phyloP scores from a whole-genome alignment of 2,113 vertebrate genomes.

The Tetraodon nigroviridis region DNA sequence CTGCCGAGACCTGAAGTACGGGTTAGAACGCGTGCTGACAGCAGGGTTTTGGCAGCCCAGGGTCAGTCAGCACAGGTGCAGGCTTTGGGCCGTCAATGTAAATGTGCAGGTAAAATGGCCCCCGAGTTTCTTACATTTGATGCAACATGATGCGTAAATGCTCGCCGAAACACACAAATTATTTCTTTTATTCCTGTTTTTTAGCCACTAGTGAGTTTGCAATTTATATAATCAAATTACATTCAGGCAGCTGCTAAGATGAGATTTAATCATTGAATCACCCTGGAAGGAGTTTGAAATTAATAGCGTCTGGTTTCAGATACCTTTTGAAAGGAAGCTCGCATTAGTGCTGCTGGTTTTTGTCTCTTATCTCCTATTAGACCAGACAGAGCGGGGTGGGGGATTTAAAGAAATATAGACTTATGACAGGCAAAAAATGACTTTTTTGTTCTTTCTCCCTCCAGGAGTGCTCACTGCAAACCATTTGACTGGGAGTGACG shows the following conservation, averaged over 20 bases:
- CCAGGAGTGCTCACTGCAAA: constrained; percentile 35
- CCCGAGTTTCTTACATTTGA: constrained; percentile 15
- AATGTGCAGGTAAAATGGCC: not conserved
- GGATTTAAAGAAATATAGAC: constrained; percentile 39
- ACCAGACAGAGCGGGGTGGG: constrained; percentile 20
- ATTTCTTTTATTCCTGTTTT: constrained; percentile 11
- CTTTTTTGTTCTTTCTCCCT: constrained; percentile 37
- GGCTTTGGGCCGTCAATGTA: constrained; percentile 5
- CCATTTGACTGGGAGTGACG: constrained; percentile 49
- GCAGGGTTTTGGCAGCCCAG: constrained; percentile 2
- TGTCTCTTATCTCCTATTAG: constrained; percentile 45
- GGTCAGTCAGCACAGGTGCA: constrained; percentile 19
- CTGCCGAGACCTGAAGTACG: constrained; percentile 50
- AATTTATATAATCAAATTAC: constrained; percentile 38
- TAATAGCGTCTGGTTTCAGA: constrained; percentile 49
- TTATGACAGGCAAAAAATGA: constrained; percentile 39
- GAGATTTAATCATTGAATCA: constrained; percentile 42
- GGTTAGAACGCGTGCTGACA: constrained; percentile 40
- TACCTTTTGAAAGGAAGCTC: constrained; percentile 42
- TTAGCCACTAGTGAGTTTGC: constrained; percentile 19
- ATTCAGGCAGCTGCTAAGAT: constrained; percentile 13
- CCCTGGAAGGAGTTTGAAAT: constrained; percentile 42
- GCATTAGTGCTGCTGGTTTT: constrained; percentile 31
- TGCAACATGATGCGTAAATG: constrained; percentile 34
- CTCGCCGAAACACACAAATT: constrained; percentile 5